A percentile compares a stretch with the other conserved stretches of the same genome.
phyloP scores from a whole-genome alignment of 2,888 invertebrate species.

The Pyrocoelia pectoralis region DNA sequence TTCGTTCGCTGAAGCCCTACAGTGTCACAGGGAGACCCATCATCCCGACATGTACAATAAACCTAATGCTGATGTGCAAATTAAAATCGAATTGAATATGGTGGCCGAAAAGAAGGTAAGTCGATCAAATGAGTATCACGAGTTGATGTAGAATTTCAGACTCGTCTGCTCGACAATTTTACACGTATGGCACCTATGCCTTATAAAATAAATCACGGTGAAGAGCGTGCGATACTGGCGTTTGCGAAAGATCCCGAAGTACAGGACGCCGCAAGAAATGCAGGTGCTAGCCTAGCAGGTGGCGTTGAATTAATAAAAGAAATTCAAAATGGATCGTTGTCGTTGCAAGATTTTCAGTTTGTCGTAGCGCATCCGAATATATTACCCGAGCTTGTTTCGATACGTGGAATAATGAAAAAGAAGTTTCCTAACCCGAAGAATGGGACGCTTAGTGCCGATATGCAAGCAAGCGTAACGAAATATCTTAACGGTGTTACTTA shows the following conservation, averaged over 20 bases:
- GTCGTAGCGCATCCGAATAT: slow-evolving; percentile 83
- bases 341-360: slow-evolving; percentile 74
- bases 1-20: slow-evolving; percentile 77
- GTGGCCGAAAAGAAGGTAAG: slow-evolving; percentile 72
- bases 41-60: slow-evolving; percentile 83
- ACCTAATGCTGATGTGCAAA: slow-evolving; percentile 74
- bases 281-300: slow-evolving; percentile 78
- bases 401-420: slow-evolving; percentile 80
- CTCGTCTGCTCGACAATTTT: slow-evolving; percentile 74
- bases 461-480: slow-evolving; percentile 68
- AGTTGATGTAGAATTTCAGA: slow-evolving; percentile 56
- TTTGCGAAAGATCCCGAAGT: slow-evolving; percentile 75
- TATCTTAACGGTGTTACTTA: slow-evolving; percentile 77
- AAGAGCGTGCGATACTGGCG: slow-evolving; percentile 73
- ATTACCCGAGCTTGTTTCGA: slow-evolving; percentile 75
- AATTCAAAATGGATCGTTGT: slow-evolving; percentile 77
- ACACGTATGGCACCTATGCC: slow-evolving; percentile 72
- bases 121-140: too few species aligned
- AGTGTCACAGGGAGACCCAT: slow-evolving; percentile 80
- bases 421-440: slow-evolving; percentile 74
- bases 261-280: slow-evolving; percentile 67
- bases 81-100: slow-evolving; percentile 84
- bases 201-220: slow-evolving; percentile 73
- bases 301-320: slow-evolving; percentile 78
- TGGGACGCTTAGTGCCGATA: slow-evolving; percentile 74